Percentiles rank a stretch among this genome's conserved stretches.
Evolutionary conservation across 2,888 invertebrate species (phyloP).

Genomic region (Agrilus mali): DNA sequence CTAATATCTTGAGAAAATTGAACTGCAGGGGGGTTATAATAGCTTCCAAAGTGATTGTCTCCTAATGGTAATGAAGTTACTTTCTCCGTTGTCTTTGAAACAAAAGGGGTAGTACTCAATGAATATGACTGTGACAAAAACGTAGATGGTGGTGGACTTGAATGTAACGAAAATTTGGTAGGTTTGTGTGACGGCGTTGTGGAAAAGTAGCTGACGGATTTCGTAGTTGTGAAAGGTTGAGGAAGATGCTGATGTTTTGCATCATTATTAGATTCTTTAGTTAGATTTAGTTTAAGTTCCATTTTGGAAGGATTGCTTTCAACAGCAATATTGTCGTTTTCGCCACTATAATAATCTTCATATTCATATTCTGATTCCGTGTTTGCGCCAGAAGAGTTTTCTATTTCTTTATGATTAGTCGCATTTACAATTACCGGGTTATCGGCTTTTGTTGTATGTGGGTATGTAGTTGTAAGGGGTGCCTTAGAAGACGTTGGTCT

Average conservation of each 20-base stretch:
- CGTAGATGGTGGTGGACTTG: constrained; percentile 7
- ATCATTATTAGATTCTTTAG: not conserved
- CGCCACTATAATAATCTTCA: constrained; percentile 23
- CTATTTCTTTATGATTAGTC: constrained; percentile 7
- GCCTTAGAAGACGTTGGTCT: constrained; percentile 3
- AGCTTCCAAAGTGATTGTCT: constrained; percentile 26
- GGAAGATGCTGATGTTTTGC: not conserved
- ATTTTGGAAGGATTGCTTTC: constrained; percentile 19
- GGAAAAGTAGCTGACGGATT: constrained; percentile 6
- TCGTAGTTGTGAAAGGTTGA: not conserved
- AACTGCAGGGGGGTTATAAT: constrained; percentile 23
- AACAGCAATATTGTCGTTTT: constrained; percentile 24
- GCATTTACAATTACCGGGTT: not conserved
- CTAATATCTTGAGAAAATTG: constrained; percentile 30
- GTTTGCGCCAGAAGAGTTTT: constrained; percentile 20
- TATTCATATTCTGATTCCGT: constrained; percentile 25
- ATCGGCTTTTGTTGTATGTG: constrained; percentile 8
- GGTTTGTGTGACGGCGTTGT: constrained; percentile 10
- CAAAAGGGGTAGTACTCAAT: constrained; percentile 6
- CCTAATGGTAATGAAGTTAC: constrained; percentile 34
- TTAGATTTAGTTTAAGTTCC: constrained; percentile 6
- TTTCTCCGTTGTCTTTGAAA: constrained; percentile 15
- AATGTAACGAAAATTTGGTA: constrained; percentile 11
- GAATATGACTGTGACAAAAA: too few species aligned
- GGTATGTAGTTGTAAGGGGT: constrained; percentile 16